Conservation (phyloP, 1,140 invertebrate genomes). For the Hyphantria cunea region DNA sequence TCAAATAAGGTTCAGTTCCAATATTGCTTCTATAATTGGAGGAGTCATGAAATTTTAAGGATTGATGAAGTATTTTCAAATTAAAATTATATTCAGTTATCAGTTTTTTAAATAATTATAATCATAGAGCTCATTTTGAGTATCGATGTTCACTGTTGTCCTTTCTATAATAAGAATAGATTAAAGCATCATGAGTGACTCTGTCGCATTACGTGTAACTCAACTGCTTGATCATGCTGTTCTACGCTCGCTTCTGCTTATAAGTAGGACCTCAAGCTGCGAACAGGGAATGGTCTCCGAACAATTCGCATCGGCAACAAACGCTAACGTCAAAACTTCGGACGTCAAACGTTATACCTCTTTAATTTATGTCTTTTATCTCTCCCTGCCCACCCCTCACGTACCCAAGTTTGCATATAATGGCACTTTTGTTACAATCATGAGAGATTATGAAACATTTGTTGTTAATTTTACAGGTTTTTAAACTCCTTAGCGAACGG, state of each 20-base stretch:
- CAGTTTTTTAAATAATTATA: too few species aligned
- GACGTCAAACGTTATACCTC: slow-evolving; percentile 33
- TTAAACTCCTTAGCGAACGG: background rate
- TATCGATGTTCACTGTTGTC: too few species aligned
- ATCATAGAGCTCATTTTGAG: too few species aligned
- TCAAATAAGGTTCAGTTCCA: too few species aligned
- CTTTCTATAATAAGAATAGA: too few species aligned
- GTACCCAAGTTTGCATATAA: slow-evolving; percentile 5
- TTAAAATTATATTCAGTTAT: too few species aligned
- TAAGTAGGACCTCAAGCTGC: background rate
- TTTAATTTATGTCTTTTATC: slow-evolving; percentile 41
- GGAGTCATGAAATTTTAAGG: too few species aligned
- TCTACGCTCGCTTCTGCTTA: slow-evolving; percentile 13
- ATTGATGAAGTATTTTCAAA: too few species aligned
- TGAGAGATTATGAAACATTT: background rate
- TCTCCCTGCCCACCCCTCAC: slow-evolving; percentile 15
- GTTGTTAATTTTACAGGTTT: slow-evolving; percentile 3
- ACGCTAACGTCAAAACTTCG: slow-evolving; percentile 39
- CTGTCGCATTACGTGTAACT: too few species aligned
- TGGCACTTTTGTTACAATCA: slow-evolving; percentile 6
- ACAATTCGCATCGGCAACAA: slow-evolving; percentile 26
- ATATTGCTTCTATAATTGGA: too few species aligned
- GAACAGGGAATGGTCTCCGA: slow-evolving; percentile 16
- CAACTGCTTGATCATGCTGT: too few species aligned
- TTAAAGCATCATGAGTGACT: too few species aligned